Evolutionary conservation across 1,140 invertebrate species (phyloP).

Genomic region (Heliothis subflexa): DNA sequence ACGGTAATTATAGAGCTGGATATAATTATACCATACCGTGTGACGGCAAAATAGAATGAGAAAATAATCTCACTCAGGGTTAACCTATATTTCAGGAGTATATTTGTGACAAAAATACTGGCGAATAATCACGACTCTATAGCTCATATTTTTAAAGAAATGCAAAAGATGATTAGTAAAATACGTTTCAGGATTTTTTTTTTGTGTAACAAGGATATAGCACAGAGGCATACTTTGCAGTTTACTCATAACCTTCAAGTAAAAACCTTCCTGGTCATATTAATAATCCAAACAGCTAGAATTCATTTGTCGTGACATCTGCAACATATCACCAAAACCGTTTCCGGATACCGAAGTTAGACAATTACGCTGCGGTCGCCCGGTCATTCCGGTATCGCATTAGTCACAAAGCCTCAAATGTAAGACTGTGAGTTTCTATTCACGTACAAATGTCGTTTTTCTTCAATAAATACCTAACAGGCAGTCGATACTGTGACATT

Average conservation of each 20-base stretch:
- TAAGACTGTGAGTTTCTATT: constrained; percentile 5
- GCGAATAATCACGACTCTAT: too few relatives aligned
- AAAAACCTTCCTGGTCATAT: background rate
- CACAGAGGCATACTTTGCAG: background rate
- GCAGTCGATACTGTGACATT: background rate
- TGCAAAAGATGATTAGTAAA: too few relatives aligned
- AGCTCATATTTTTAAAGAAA: too few relatives aligned
- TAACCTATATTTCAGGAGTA: too few relatives aligned
- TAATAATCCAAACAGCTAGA: background rate
- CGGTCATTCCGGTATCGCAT: constrained; percentile 20
- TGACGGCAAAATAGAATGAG: background rate
- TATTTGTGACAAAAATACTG: too few relatives aligned
- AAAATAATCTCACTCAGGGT: background rate
- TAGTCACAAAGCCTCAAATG: constrained; percentile 14
- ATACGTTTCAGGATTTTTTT: too few relatives aligned
- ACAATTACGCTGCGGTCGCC: constrained; percentile 26
- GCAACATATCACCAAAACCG: constrained; percentile 10
- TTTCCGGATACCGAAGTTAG: constrained; percentile 8
- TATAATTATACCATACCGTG: background rate
- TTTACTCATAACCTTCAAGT: background rate
- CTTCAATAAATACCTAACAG: background rate
- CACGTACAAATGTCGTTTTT: background rate
- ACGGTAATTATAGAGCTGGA: background rate
- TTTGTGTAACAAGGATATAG: too few relatives aligned
- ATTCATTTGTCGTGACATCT: constrained; percentile 14